phyloP scores from a whole-genome alignment of 2,888 invertebrate genomes.

The Byasa hedistus region DNA sequence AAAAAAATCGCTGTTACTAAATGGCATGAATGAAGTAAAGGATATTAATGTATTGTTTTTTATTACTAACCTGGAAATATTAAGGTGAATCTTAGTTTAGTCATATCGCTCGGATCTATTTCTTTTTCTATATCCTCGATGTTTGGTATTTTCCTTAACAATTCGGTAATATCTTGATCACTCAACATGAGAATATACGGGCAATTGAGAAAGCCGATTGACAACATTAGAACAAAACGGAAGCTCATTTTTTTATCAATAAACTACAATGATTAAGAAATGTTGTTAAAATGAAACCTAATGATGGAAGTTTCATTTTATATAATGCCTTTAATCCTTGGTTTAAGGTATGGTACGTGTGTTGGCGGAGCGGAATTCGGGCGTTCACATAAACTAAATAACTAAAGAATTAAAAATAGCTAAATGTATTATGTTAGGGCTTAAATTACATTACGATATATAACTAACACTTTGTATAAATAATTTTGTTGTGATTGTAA shows the following conservation, averaged over 20 bases:
- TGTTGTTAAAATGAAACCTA: constrained; percentile 26
- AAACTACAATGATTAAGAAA: constrained; percentile 18
- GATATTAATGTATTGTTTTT: not conserved
- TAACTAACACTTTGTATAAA: not conserved
- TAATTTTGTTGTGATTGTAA: not conserved
- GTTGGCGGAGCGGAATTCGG: constrained; percentile 8
- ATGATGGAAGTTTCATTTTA: constrained; percentile 28
- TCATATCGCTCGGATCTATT: constrained; percentile 11
- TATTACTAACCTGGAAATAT: constrained; percentile 27
- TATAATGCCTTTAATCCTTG: constrained; percentile 26
- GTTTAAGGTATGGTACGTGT: constrained; percentile 14
- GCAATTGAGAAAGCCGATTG: constrained; percentile 7
- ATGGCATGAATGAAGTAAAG: not conserved
- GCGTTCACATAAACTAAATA: not conserved
- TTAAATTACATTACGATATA: constrained; percentile 3
- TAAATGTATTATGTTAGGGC: constrained; percentile 8
- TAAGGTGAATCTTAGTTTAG: constrained; percentile 16
- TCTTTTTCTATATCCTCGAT: constrained; percentile 20
- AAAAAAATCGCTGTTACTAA: not conserved
- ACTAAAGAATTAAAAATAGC: constrained; percentile 6
- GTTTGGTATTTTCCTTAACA: constrained; percentile 12
- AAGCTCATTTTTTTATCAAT: constrained; percentile 9
- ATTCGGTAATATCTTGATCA: constrained; percentile 16
- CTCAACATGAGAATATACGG: constrained; percentile 12
- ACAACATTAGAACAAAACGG: constrained; percentile 12